Evolutionary conservation across 2,888 invertebrate genomes (phyloP), one percentile per base, ranked within the genome.

Genomic region (Epinotia nisella): DNA sequence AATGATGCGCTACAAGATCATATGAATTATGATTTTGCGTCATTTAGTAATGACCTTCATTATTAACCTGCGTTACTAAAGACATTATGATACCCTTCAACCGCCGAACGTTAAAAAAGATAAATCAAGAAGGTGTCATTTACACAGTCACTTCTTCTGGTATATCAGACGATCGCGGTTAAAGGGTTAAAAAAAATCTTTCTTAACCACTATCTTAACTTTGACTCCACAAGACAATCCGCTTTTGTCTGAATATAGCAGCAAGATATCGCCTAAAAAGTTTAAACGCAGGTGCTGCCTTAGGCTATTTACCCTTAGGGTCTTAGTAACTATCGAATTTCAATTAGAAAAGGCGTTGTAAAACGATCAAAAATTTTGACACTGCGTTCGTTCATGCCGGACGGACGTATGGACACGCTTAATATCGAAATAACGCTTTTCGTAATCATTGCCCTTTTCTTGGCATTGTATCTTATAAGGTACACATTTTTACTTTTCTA

Each of bases 321-420:
- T 17, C 51, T 51, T 64, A 53, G 45, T 49, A 24, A 53, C 35
- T 64, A 53, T 53, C 35, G 29, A 51, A 51, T 64, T 64, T 51
- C 64, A 7, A 39, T 67, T 21, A 58, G 41, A 53, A 64, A 64
- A 17, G 19, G 53, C 35, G 17, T 64, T 64, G 64, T 64, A 64
- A 51, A 64, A 53, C 35, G 29, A 64, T 64, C 64, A 35, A 64
- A 53, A 53, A 53, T 35, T 17, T 53, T 64, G 64, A 64, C 64
- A 64, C 64, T 53, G 64, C 62, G 51, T 53, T 41, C 7, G 9
- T 19, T 60, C 4, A 19, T 11, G 24, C 29, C 64, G 64, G 64
- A 53, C 64, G 64, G 64, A 64, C 53, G 11, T 53, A n/a, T 19
- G 64, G 64, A 64, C 64, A 35, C 17, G 49, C 4, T 21, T 53